phyloP scores from a whole-genome alignment of 2,888 invertebrate genomes.

The Clistopyga incitator region DNA sequence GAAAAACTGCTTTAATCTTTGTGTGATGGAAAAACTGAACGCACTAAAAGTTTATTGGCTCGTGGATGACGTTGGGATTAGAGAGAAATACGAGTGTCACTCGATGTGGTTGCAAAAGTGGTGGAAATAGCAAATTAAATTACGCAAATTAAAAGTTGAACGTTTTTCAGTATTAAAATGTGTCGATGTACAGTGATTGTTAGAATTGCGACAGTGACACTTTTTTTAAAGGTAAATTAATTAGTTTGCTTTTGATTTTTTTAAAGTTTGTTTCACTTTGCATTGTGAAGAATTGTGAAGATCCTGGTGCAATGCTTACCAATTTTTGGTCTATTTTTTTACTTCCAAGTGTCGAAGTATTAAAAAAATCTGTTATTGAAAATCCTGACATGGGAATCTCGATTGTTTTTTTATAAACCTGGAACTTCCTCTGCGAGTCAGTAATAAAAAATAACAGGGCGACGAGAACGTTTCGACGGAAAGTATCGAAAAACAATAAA shows the following conservation, averaged over 20 bases:
- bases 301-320: not conserved
- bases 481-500: too few relatives aligned
- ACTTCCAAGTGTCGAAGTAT: too few relatives aligned
- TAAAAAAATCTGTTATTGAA: too few relatives aligned
- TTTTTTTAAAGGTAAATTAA: not conserved
- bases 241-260: not conserved
- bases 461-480: too few relatives aligned
- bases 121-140: not conserved
- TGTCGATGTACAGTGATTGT: not conserved
- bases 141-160: not conserved
- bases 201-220: not conserved
- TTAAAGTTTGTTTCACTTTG: not conserved
- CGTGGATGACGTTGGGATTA: not conserved
- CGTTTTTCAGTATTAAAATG: not conserved
- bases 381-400: not conserved
- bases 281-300: not conserved
- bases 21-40: not conserved
- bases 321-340: not conserved
- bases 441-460: not conserved
- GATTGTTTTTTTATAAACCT: not conserved
- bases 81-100: not conserved
- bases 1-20: constrained; percentile 5
- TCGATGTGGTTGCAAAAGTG: not conserved
- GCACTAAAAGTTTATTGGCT: constrained; percentile 15
- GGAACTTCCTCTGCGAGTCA: too few relatives aligned